These are phyloP conservation scores for Eulemur coronatus DNA, from an alignment of 2,797 vertebrate species.

Conservation along the genomic window DNA sequence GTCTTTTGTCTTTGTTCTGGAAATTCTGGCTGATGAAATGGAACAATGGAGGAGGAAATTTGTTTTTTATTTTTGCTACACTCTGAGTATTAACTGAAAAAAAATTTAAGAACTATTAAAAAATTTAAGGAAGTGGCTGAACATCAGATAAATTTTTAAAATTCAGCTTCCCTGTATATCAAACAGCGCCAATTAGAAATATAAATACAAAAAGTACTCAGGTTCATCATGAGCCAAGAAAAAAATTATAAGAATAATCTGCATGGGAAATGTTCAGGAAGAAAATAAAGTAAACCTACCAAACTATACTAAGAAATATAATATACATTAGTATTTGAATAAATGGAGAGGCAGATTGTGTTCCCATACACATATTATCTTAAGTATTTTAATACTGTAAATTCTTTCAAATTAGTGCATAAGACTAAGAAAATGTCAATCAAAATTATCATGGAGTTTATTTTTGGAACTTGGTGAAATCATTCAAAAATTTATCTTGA, in stretches of 20 bases:
- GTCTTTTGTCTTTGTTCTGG: neutral
- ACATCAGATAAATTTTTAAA: neutral
- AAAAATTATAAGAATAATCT: neutral
- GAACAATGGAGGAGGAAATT: neutral
- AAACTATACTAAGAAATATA: slow-evolving; percentile 31
- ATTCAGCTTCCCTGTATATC: neutral
- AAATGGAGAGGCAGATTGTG: slow-evolving; percentile 42
- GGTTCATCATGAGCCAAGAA: slow-evolving; percentile 2
- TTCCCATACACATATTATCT: slow-evolving; percentile 26
- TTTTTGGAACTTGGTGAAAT: slow-evolving; percentile 53
- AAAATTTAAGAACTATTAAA: neutral
- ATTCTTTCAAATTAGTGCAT: slow-evolving; percentile 59
- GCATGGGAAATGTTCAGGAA: slow-evolving; percentile 35
- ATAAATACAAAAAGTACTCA: slow-evolving; percentile 36
- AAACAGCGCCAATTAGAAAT: neutral
- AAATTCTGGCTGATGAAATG: neutral
- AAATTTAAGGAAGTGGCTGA: neutral
- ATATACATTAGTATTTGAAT: slow-evolving; percentile 43
- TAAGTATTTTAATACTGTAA: slow-evolving; percentile 57
- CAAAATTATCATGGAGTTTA: slow-evolving; percentile 48
- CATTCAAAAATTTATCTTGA: slow-evolving; percentile 48
- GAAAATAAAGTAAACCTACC: slow-evolving; percentile 47
- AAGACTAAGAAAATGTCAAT: slow-evolving; percentile 38
- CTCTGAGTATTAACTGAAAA: neutral
- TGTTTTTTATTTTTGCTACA: neutral